Evolutionary conservation across 2,888 invertebrate species (phyloP).

Genomic region (Itoplectis maculator): DNA sequence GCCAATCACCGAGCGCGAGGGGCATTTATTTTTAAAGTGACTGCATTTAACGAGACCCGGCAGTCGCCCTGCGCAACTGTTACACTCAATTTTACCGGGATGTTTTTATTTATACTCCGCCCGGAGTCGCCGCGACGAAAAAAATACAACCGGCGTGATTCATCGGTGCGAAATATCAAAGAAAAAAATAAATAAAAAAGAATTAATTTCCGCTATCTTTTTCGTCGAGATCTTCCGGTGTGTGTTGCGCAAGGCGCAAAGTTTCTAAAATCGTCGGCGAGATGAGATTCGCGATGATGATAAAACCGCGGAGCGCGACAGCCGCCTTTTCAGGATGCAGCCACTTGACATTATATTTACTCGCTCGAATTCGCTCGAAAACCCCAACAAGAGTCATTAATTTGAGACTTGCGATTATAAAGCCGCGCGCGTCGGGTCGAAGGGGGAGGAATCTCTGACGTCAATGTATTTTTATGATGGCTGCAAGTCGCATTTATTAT

Average conservation of each 20-base stretch:
- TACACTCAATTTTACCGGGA: slow-evolving; percentile 28
- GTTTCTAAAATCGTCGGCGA: background rate
- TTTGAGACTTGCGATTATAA: background rate
- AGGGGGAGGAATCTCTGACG: slow-evolving; percentile 18
- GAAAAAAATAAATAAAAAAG: background rate
- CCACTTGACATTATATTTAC: background rate
- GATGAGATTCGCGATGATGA: background rate
- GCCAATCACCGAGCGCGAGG: no score
- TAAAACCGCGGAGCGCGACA: background rate
- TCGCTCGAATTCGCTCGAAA: background rate
- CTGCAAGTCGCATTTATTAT: slow-evolving; percentile 37
- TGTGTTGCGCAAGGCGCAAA: background rate
- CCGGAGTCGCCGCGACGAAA: background rate
- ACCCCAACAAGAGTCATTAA: background rate
- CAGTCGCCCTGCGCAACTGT: slow-evolving; percentile 30
- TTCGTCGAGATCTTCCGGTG: background rate
- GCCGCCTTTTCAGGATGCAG: slow-evolving; percentile 3
- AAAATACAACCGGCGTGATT: slow-evolving; percentile 10
- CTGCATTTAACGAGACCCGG: slow-evolving; percentile 55
- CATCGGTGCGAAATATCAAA: no score
- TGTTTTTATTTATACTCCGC: slow-evolving; percentile 17
- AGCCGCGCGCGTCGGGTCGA: background rate
- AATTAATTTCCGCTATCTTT: background rate
- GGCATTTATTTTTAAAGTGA: slow-evolving; percentile 62
- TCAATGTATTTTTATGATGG: slow-evolving; percentile 24